phyloP scores from a whole-genome alignment of 2,797 vertebrate species.

The Rhadinocentrus ornatus region DNA sequence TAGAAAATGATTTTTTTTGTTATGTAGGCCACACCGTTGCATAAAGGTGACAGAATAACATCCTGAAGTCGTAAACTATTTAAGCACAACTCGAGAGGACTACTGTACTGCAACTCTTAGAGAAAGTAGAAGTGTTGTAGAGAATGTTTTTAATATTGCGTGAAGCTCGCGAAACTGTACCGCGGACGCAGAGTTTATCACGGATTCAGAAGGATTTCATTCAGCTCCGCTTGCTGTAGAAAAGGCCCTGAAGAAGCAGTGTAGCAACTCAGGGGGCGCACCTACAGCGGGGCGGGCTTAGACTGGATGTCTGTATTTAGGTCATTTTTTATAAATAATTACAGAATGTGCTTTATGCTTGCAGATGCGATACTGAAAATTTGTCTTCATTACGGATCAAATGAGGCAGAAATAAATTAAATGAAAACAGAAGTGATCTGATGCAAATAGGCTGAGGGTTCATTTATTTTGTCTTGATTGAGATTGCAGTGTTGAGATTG shows the following conservation, averaged over 20 bases:
- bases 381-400: neutral
- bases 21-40: neutral
- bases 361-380: neutral
- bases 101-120: neutral
- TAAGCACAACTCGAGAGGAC: slow-evolving; percentile 10
- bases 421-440: neutral
- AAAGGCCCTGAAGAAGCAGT: neutral
- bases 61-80: slow-evolving; percentile 38
- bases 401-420: neutral
- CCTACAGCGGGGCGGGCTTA: neutral
- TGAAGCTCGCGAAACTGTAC: neutral
- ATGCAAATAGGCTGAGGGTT: too few species aligned
- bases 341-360: neutral
- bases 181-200: neutral
- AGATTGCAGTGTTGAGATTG: neutral
- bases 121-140: neutral
- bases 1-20: neutral
- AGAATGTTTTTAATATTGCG: neutral
- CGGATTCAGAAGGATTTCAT: neutral
- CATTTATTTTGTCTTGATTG: neutral
- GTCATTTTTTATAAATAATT: neutral
- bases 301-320: neutral
- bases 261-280: neutral
- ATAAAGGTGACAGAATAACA: slow-evolving; percentile 7
- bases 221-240: neutral